Base-by-base conservation (phyloP, 2,888 invertebrate genomes). In the Meghimatium bilineatum region DNA sequence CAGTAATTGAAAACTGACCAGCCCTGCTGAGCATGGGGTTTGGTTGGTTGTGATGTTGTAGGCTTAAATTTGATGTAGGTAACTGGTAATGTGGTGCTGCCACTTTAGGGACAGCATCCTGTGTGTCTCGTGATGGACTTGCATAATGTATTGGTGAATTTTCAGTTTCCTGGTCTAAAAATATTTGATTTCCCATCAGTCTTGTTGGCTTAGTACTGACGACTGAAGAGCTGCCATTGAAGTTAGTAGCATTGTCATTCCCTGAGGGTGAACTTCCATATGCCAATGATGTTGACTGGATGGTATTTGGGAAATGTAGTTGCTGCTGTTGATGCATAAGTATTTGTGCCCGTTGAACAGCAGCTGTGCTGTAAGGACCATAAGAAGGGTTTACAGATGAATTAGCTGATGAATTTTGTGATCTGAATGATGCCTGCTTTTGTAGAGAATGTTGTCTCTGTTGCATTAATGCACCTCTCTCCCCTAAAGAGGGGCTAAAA, bases 341-440 rank as follows among this genome's bases (percentile, higher is more conserved):
- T 29, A 34, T n/a, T 32, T 78, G 66, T 5, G 17, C 38, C 34
- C 34, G 49, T 34, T 71, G 80, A 23, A 49, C 38, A 52, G 76
- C 82, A 67, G 69, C 67, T 29, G 32, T 34, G 69, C 82, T 82
- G 77, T 82, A 82, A 29, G 82, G 82, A 0, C 82, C 82, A 56
- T 75, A 82, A n/a, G 76, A 63, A 26, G 82, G 76, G 29, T 82
- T 67, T n/a, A 77, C 69, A 36, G 77, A 36, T 29, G 82, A 77
- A 29, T 32, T 76, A 36, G 32, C 66, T n/a, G 69, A 38, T 5
- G 52, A 44, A 17, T 20, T 34, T 26, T 72, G 66, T 38, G 79
- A 67, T 14, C 32, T 34, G 38, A 66, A 20, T n/a, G 82, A 76
- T n/a, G 52, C 26, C 63, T 34, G 56, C 8, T 76, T 66, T 38